A percentile compares a stretch with the other conserved stretches of the same genome.
phyloP scores from a whole-genome alignment of 2,888 invertebrate genomes.

The Drosophila setosimentum region DNA sequence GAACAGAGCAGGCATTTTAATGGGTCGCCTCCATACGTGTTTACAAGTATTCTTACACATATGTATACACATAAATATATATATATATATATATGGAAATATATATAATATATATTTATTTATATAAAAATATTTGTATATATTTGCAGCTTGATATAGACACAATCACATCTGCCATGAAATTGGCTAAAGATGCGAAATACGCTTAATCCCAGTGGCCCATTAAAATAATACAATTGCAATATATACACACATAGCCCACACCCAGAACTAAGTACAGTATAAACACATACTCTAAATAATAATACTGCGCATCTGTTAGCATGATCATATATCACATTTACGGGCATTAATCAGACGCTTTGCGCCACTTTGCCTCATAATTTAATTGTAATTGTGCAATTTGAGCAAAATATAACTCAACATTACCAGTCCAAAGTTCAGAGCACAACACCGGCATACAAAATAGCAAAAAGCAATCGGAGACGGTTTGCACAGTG shows the following conservation, averaged over 20 bases:
- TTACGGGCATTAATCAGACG: slow-evolving; percentile 67
- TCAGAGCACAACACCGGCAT: slow-evolving; percentile 42
- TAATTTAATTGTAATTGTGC: slow-evolving; percentile 72
- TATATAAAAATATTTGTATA: not conserved
- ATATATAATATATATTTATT: slow-evolving; percentile 17
- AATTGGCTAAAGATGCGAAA: slow-evolving; percentile 12
- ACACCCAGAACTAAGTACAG: slow-evolving; percentile 11
- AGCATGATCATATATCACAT: slow-evolving; percentile 50
- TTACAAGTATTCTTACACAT: not conserved
- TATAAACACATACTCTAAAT: slow-evolving; percentile 39
- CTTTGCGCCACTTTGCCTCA: slow-evolving; percentile 57
- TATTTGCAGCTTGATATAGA: slow-evolving; percentile 7
- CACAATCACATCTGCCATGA: slow-evolving; percentile 32
- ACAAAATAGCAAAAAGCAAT: slow-evolving; percentile 31
- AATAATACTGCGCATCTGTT: slow-evolving; percentile 40
- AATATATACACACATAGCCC: not conserved
- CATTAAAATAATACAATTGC: slow-evolving; percentile 38
- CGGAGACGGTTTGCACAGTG: slow-evolving; percentile 23
- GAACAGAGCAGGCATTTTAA: slow-evolving; percentile 36
- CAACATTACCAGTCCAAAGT: slow-evolving; percentile 56
- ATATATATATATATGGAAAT: slow-evolving; percentile 4
- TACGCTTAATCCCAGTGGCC: slow-evolving; percentile 33
- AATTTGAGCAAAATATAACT: slow-evolving; percentile 59
- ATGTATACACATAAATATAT: slow-evolving; percentile 9
- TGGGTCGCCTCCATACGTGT: slow-evolving; percentile 30